Evolutionary conservation across 2,888 invertebrate genomes (phyloP), one percentile per base, ranked within the genome.

Genomic region (Andricus quercusramuli): DNA sequence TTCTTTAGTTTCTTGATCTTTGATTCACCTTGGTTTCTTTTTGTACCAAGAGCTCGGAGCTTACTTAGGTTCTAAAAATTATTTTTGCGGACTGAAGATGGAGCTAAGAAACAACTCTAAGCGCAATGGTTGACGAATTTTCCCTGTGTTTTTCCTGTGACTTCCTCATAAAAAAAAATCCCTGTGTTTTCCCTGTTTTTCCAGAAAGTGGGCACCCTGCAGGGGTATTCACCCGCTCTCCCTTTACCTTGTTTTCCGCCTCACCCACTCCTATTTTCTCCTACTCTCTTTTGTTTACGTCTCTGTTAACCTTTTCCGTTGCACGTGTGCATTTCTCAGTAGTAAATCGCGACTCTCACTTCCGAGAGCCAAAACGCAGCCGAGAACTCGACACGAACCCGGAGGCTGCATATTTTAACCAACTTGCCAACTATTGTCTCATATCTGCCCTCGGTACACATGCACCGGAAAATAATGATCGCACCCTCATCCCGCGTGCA

Each of bases 161-260:
- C n/a, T n/a, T n/a, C n/a, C n/a, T n/a, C n/a, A n/a, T n/a, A n/a
- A n/a, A n/a, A n/a, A n/a, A n/a, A n/a, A n/a, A n/a, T n/a, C n/a
- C n/a, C n/a, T n/a, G n/a, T n/a, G n/a, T n/a, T n/a, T n/a, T n/a
- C n/a, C n/a, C n/a, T n/a, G n/a, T n/a, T n/a, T n/a, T n/a, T n/a
- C n/a, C n/a, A n/a, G n/a, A n/a, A n/a, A n/a, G n/a, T n/a, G n/a
- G n/a, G n/a, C n/a, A n/a, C n/a, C n/a, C n/a, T n/a, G n/a, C n/a
- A 25, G 25, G 25, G 25, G 25, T 1, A 25, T 83, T 84, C 83
- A 80, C 84, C 82, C 13, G 29, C 41, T 79, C 65, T 79, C 68
- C 65, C 32, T 77, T 74, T 82, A 79, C 66, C 81, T 70, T 68
- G 70, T 79, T 77, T 62, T 70, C 64, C 44, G 22, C 17, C 47